phyloP scores from a whole-genome alignment of 2,113 vertebrate species.

The Gavialis gangeticus region DNA sequence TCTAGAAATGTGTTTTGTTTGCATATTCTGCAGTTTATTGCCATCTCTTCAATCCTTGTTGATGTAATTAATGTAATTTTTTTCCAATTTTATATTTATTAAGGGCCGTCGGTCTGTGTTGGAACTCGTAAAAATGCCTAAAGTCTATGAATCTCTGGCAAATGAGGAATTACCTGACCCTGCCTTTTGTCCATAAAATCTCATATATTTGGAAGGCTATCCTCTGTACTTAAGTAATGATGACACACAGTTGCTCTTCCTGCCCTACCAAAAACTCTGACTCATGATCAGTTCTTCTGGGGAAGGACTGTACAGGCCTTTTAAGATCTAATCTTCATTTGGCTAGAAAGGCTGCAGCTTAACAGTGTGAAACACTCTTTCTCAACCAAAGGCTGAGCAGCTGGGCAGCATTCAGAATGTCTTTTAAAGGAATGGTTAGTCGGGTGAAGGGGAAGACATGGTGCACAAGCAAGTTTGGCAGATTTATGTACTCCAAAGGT shows the following conservation, averaged over 20 bases:
- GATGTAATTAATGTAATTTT: not conserved
- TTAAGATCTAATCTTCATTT: not conserved
- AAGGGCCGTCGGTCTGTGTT: not conserved
- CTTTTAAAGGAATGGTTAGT: not conserved
- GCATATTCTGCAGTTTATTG: not conserved
- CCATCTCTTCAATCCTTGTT: not conserved
- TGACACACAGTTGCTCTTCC: fast-evolving
- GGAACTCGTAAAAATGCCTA: not conserved
- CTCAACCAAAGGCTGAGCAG: not conserved
- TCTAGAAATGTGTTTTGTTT: not conserved
- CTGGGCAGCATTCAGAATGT: not conserved
- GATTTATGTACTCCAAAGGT: constrained; percentile 37
- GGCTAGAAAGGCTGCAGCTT: not conserved
- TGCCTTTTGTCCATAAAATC: not conserved
- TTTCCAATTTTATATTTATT: not conserved
- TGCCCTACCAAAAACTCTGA: not conserved
- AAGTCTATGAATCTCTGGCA: not conserved
- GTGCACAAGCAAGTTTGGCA: not conserved
- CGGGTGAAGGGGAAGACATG: not conserved
- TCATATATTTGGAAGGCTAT: not conserved
- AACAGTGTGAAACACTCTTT: not conserved
- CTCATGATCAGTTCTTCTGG: not conserved
- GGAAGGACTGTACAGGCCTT: not conserved
- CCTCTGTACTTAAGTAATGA: not conserved
- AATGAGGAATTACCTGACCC: not conserved